These are phyloP conservation scores for Maniola hyperantus DNA, from an alignment of 2,888 invertebrate genomes.

Conservation along the genomic window DNA sequence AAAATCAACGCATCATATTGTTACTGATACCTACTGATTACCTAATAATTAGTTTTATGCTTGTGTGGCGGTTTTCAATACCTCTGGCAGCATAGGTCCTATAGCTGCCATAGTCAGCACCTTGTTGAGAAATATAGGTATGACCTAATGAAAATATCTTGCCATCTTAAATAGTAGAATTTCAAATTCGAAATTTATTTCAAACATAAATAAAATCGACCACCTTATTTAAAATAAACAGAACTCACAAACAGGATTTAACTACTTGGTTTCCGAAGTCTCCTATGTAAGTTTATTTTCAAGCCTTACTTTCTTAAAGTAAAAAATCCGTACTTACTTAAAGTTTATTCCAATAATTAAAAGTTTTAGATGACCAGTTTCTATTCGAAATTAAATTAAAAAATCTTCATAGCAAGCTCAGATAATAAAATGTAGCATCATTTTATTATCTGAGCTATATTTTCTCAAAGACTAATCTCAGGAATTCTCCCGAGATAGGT, in stretches of 20 bases:
- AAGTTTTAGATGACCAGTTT: slow-evolving; percentile 11
- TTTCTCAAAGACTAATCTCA: background rate
- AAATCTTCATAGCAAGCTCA: background rate
- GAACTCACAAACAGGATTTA: background rate
- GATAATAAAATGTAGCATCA: too few relatives aligned
- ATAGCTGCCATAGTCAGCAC: too few relatives aligned
- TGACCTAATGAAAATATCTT: background rate
- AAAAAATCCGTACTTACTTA: background rate
- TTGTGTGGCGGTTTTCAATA: too few relatives aligned
- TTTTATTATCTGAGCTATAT: background rate
- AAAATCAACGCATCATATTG: too few relatives aligned
- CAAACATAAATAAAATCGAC: background rate
- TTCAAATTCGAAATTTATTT: background rate
- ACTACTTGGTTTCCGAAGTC: background rate
- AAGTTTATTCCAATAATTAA: slow-evolving; percentile 10
- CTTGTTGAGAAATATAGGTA: too few relatives aligned
- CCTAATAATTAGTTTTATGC: too few relatives aligned
- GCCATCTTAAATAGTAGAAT: background rate
- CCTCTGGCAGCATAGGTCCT: too few relatives aligned
- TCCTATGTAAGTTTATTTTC: slow-evolving; percentile 2
- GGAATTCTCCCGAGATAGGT: background rate
- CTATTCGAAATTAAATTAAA: background rate
- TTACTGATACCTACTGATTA: too few relatives aligned
- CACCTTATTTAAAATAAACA: background rate
- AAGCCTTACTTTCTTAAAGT: slow-evolving; percentile 4